These are phyloP conservation scores for Brachyptera risi DNA, from an alignment of 2,888 invertebrate genomes.

Conservation along the genomic window DNA sequence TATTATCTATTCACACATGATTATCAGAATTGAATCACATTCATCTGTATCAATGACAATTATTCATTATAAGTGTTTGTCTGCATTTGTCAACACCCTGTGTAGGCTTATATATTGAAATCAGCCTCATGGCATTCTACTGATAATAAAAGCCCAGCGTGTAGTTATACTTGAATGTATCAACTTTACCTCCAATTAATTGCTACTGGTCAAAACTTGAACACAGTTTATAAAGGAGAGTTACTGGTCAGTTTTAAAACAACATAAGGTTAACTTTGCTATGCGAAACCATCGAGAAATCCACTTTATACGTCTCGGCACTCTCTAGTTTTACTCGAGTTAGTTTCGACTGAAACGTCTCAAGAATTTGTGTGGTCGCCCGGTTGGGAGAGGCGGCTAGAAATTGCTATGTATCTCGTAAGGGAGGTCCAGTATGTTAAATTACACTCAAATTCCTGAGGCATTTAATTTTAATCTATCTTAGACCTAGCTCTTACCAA, in stretches of 20 bases:
- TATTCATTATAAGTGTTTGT: too few species aligned
- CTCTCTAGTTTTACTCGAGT: background rate
- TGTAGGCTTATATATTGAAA: too few species aligned
- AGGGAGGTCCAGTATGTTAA: slow-evolving; percentile 20
- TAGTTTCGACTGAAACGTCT: slow-evolving; percentile 2
- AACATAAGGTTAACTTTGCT: background rate
- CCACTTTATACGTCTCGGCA: background rate
- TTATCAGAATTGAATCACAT: too few species aligned
- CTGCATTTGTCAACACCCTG: too few species aligned
- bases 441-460: slow-evolving; percentile 28
- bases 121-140: too few species aligned
- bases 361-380: slow-evolving; percentile 18
- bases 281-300: too few species aligned
- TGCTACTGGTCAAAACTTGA: too few species aligned
- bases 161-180: too few species aligned
- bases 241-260: background rate
- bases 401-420: slow-evolving; percentile 4
- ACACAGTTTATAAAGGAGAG: background rate
- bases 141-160: too few species aligned
- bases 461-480: slow-evolving; percentile 29
- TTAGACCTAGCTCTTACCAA: slow-evolving; percentile 22
- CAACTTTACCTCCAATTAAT: too few species aligned
- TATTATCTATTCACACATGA: too few species aligned
- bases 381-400: slow-evolving; percentile 4
- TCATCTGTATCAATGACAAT: too few species aligned